Evolutionary conservation across 1,140 invertebrate genomes (phyloP).

Genomic region (Papilio helenus): DNA sequence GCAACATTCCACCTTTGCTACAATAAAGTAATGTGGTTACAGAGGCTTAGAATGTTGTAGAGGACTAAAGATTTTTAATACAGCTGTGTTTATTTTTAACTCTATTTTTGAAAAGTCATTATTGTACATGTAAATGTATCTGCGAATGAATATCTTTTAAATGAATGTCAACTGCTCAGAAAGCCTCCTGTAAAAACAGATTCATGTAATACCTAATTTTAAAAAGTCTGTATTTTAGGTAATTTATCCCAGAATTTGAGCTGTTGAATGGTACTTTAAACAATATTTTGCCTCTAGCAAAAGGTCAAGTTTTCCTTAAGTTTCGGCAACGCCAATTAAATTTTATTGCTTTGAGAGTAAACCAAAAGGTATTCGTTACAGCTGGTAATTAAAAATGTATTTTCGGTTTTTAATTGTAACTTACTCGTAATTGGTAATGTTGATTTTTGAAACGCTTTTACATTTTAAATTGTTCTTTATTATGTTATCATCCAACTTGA

Average conservation of each 20-base stretch:
- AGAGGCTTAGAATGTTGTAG: too few relatives aligned
- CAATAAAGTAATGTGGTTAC: background rate
- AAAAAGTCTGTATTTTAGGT: background rate
- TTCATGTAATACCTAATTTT: background rate
- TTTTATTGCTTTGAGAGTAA: constrained; percentile 19
- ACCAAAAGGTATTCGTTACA: constrained; percentile 21
- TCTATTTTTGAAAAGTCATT: too few relatives aligned
- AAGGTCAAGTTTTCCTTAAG: constrained; percentile 33
- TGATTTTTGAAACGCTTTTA: too few relatives aligned
- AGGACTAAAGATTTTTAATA: too few relatives aligned
- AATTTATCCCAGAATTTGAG: background rate
- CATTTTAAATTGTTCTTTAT: too few relatives aligned
- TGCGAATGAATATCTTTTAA: too few relatives aligned
- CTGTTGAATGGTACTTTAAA: constrained; percentile 15
- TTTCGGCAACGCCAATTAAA: constrained; percentile 33
- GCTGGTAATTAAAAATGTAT: constrained; percentile 8
- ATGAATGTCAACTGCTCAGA: too few relatives aligned
- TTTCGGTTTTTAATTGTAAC: background rate
- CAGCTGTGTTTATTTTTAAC: too few relatives aligned
- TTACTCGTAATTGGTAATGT: too few relatives aligned
- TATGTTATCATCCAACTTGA: too few relatives aligned
- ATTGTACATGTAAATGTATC: too few relatives aligned
- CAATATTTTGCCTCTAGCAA: constrained; percentile 12
- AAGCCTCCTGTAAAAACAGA: background rate
- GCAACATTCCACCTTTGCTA: background rate